A percentile compares a stretch with the other conserved stretches of the same genome.
Evolutionary conservation across 2,888 invertebrate genomes (phyloP).

Genomic region (Andrena fulva): DNA sequence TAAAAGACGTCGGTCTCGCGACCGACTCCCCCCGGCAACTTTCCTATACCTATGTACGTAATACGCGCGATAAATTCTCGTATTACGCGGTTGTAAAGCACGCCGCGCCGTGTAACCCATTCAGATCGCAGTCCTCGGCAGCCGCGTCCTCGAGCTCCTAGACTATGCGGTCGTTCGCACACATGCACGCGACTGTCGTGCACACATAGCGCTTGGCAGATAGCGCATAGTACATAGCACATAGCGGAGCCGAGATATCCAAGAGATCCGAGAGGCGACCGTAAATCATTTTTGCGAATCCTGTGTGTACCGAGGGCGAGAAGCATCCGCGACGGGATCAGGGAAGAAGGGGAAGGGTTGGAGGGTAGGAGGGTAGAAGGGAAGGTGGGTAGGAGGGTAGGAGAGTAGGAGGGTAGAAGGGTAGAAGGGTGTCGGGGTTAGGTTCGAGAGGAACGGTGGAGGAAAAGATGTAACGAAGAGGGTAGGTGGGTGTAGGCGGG

Average conservation of each 20-base stretch:
- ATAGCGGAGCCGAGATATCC: too few relatives aligned
- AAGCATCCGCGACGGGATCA: conserved; percentile 54
- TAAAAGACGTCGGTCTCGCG: conserved; percentile 33
- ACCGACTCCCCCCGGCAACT: conserved; percentile 2
- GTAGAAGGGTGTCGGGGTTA: background rate
- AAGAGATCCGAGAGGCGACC: conserved; percentile 60
- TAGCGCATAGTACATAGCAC: too few relatives aligned
- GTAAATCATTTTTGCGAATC: conserved; percentile 74
- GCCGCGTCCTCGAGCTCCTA: conserved; percentile 10
- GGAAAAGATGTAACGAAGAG: conserved; percentile 19
- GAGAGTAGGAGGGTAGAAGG: too few relatives aligned
- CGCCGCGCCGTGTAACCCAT: conserved; percentile 57
- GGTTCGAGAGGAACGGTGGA: conserved; percentile 12
- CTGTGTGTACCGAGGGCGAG: conserved; percentile 45
- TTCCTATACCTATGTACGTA: conserved; percentile 21
- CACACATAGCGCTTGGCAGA: background rate
- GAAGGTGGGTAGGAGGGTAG: too few relatives aligned
- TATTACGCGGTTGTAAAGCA: conserved; percentile 61
- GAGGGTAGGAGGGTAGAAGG: too few relatives aligned
- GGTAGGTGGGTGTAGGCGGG: conserved; percentile 26
- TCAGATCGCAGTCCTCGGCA: conserved; percentile 62
- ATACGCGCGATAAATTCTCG: conserved; percentile 63
- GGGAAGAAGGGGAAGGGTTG: conserved; percentile 15
- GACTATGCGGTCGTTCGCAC: conserved; percentile 18
- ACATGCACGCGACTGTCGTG: background rate